Base-by-base conservation (phyloP, 2,888 invertebrate species). In the Deilephila porcellus region DNA sequence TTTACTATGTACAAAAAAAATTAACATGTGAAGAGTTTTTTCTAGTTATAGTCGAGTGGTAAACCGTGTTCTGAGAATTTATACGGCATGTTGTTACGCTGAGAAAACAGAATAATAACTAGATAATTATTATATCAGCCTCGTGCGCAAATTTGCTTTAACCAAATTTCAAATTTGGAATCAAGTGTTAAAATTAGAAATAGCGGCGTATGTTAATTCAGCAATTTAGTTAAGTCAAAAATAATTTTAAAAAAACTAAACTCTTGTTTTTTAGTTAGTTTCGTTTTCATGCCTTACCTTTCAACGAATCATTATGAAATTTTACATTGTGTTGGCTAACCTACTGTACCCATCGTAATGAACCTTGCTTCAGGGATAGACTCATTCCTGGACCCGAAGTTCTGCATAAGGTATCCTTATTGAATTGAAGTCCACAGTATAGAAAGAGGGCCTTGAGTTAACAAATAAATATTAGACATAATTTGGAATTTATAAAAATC, bases 1-100 rank as follows among this genome's bases (percentile, higher is more conserved):
- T 37, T 64, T 20, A 64, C 37, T 64, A 45, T 45, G 20, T 45
- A 45, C 45, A 37, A 37, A 60, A 60, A 29, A 45, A 37, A 14
- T 20, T 37, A 45, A 64, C 34, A 20, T 37, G 64, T 45, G 20
- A 64, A 45, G 20, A 45, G 64, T 20, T 64, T 20, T 64, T 20
- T 2, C 14, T 11, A 32, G 64, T 64, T 45, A 63, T 45, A 37
- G 64, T 37, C 19, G 64, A 37, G 64, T 64, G 64, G 64, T 4
- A 64, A 64, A 64, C 0, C 64, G 37, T 64, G 64, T 64, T 17
- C 64, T 20, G 45, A 64, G 11, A n/a, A 64, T 64, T 64, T 64
- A 45, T 64, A 11, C 37, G 37, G 14, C 3, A 0, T 63, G 37
- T 20, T 37, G 63, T 37, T 45, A 64, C 45, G 45, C 20, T 37